A percentile compares a stretch with the other conserved stretches of the same genome.
Conservation (phyloP, 2,797 vertebrate genomes). For the Oryzias dopingdopingensis region DNA sequence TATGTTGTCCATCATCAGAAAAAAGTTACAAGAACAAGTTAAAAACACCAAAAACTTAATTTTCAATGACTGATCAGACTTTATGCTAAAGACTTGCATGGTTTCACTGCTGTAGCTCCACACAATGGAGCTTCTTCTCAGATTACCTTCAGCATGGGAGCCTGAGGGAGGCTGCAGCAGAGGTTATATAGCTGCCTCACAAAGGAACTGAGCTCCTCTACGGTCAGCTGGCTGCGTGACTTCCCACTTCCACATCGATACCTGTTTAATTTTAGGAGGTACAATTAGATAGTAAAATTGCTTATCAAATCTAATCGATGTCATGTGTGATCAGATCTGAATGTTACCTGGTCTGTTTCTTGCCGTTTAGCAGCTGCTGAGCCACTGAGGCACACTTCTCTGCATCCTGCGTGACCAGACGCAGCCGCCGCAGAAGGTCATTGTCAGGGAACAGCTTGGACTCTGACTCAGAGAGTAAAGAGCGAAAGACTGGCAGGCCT, state of each 20-base stretch:
- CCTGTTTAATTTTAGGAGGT: slow-evolving; percentile 59
- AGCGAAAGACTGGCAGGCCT: slow-evolving; percentile 87
- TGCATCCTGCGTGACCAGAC: slow-evolving; percentile 87
- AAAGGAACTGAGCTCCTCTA: slow-evolving; percentile 91
- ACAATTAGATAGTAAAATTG: neutral
- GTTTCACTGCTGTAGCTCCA: neutral
- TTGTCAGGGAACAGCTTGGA: slow-evolving; percentile 88
- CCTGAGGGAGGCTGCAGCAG: slow-evolving; percentile 88
- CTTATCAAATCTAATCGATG: neutral
- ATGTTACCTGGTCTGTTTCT: slow-evolving; percentile 88
- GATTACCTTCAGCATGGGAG: slow-evolving; percentile 87
- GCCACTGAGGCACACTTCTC: slow-evolving; percentile 92
- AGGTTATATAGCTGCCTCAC: slow-evolving; percentile 92
- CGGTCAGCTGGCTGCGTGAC: slow-evolving; percentile 88
- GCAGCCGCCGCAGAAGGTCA: slow-evolving; percentile 88
- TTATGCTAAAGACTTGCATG: neutral
- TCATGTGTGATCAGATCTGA: neutral
- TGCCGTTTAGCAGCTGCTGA: slow-evolving; percentile 91
- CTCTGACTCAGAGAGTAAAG: slow-evolving; percentile 89
- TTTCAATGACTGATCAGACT: neutral
- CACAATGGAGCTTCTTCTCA: neutral
- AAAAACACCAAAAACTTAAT: no score
- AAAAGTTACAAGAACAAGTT: no score
- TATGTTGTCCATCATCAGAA: no score
- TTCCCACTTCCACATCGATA: slow-evolving; percentile 90